Evolutionary conservation across 1,140 invertebrate genomes (phyloP).

Genomic region (Hypsibius dujardini): DNA sequence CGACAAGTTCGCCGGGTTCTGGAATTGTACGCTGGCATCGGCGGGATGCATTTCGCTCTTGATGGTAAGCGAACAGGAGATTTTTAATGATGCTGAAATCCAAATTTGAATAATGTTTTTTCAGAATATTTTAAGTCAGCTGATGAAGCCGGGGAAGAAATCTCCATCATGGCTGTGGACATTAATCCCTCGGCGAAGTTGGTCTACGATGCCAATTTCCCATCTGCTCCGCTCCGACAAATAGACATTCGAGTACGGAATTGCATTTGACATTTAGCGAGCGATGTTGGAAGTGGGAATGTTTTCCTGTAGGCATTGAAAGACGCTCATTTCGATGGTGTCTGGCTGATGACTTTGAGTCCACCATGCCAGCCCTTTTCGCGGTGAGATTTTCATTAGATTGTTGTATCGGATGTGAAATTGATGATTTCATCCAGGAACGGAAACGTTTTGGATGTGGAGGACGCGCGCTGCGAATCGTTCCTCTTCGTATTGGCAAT

Average conservation of each 20-base stretch:
- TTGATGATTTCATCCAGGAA: slow-evolving; percentile 22
- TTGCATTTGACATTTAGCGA: slow-evolving; percentile 4
- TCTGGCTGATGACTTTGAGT: slow-evolving; percentile 62
- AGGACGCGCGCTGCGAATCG: slow-evolving; percentile 33
- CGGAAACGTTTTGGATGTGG: slow-evolving; percentile 32
- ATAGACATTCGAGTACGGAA: slow-evolving; percentile 51
- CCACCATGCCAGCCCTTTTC: slow-evolving; percentile 91
- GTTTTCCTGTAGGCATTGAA: background rate
- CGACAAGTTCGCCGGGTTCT: slow-evolving; percentile 38
- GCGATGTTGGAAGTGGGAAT: background rate
- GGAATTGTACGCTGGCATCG: slow-evolving; percentile 83
- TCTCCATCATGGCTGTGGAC: slow-evolving; percentile 54
- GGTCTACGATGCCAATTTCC: slow-evolving; percentile 69
- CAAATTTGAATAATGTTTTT: too few relatives aligned
- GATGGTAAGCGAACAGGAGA: slow-evolving; percentile 41
- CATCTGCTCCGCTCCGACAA: slow-evolving; percentile 41
- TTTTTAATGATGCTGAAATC: too few relatives aligned
- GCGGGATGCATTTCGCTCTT: slow-evolving; percentile 79
- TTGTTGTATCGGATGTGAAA: too few relatives aligned
- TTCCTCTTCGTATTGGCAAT: slow-evolving; percentile 32
- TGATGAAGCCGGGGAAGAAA: background rate
- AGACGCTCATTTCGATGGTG: background rate
- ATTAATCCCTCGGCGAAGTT: slow-evolving; percentile 70
- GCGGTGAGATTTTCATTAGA: slow-evolving; percentile 38
- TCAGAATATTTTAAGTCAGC: too few relatives aligned